These are phyloP conservation scores for Acanthornis magna DNA, from an alignment of 2,797 vertebrate genomes.

Conservation along the genomic window DNA sequence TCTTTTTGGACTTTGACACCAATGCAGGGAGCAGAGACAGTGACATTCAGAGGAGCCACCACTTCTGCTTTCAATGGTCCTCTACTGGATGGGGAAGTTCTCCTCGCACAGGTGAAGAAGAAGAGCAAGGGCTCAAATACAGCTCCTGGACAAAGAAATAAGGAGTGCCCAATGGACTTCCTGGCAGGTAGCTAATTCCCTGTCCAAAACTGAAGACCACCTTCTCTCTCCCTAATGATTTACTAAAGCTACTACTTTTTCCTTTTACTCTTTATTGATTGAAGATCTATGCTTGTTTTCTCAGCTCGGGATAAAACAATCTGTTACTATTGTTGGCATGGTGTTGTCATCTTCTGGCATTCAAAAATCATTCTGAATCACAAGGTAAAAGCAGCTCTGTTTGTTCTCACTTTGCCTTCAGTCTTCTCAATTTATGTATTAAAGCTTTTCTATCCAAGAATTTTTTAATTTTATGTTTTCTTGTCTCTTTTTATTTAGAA, in stretches of 20 bases:
- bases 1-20: not conserved
- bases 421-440: not conserved
- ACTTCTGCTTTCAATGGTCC: not conserved
- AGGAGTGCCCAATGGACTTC: not conserved
- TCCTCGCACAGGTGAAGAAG: not conserved
- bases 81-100: not conserved
- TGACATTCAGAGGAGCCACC: not conserved
- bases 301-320: not conserved
- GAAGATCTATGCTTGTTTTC: not conserved
- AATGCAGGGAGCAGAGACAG: rapidly evolving
- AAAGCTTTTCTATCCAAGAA: not conserved
- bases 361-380: not conserved
- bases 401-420: not conserved
- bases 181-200: not conserved
- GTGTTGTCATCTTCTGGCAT: not conserved
- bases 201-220: not conserved
- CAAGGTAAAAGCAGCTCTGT: not conserved
- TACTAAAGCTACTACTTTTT: not conserved
- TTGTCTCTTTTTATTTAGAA: not conserved
- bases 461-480: not conserved
- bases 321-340: not conserved
- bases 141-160: not conserved
- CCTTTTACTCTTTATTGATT: not conserved
- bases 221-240: not conserved
- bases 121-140: not conserved